phyloP scores from a whole-genome alignment of 2,797 vertebrate species.

The Chromis chromis region DNA sequence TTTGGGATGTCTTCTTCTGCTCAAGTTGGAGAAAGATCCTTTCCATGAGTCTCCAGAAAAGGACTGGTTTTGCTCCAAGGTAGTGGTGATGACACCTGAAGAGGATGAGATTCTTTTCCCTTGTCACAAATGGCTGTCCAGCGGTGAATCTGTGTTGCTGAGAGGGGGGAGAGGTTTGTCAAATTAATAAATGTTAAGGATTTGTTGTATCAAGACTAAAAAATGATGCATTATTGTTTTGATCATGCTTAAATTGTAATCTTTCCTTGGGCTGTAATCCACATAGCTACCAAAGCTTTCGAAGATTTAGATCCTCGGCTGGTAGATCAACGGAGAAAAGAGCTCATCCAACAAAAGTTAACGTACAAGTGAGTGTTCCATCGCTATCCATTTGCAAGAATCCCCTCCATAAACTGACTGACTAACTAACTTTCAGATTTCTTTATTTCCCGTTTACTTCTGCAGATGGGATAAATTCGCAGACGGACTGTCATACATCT shows the following conservation, averaged over 20 bases:
- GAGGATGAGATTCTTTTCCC: conserved; percentile 61
- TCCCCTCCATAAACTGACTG: too few relatives aligned
- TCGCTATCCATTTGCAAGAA: neutral
- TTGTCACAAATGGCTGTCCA: conserved; percentile 63
- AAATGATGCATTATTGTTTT: too few relatives aligned
- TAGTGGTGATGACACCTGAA: conserved; percentile 57
- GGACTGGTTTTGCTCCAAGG: conserved; percentile 62
- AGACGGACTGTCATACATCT: conserved; percentile 19
- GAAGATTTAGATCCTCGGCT: neutral
- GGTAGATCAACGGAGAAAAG: neutral
- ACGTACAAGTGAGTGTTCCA: neutral
- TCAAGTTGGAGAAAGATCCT: conserved; percentile 65
- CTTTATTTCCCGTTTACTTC: neutral
- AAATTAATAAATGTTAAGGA: neutral
- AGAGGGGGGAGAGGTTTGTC: conserved; percentile 64
- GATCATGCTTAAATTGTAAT: too few relatives aligned
- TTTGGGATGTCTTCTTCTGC: conserved; percentile 52
- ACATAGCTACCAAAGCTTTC: neutral
- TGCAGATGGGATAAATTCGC: conserved; percentile 26
- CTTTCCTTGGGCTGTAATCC: too few relatives aligned
- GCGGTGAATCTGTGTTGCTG: conserved; percentile 54
- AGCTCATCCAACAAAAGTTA: neutral
- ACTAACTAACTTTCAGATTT: neutral
- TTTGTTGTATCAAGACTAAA: neutral
- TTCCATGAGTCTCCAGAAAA: conserved; percentile 24